Evolutionary conservation across 2,888 invertebrate genomes (phyloP), one percentile per base, ranked within the genome.

Genomic region (Coremacera marginata): DNA sequence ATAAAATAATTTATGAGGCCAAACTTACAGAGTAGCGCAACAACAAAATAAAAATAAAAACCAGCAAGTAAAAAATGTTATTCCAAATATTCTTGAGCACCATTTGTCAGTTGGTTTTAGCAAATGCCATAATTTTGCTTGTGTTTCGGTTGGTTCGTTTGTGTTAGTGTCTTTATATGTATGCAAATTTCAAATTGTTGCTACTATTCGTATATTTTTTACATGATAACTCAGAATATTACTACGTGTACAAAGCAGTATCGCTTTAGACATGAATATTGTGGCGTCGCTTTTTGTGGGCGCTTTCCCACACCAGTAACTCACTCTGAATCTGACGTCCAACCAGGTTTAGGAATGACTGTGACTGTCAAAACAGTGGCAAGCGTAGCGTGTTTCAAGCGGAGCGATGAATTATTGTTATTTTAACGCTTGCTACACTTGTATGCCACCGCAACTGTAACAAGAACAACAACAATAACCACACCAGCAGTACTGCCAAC

Each of bases 341-440:
- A 27, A 60, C 57, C 25, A 25, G 11, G 57, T 8, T 22, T 25
- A 22, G 57, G 16, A 25, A 27, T 22, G 57, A 60, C 22, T 22
- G 57, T 4, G 31, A 25, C 62, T 62, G 62, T 62, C 62, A 62
- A 22, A 62, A 31, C 14, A 27, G 22, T 27, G 19, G 70, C 37
- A 31, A 19, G 22, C 19, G 5, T 14, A 44, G 57, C 57, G 34
- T 73, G 63, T 52, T 63, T 19, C 25, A 63, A n/a, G 31, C 34
- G 51, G 51, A 31, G 73, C 25, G 31, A 63, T 73, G 65, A 65
- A 73, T 63, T 73, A 73, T 73, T 65, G 60, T 73, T 63, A 73
- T 73, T 73, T 73, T 63, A 63, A 63, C 73, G 63, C 73, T 52
- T 73, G 51, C 73, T 52, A 52, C 63, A 52, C 31, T 51, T 65